Evolutionary conservation across 2,888 invertebrate genomes (phyloP), one percentile per base, ranked within the genome.

Genomic region (Neuroscelio doddi): DNA sequence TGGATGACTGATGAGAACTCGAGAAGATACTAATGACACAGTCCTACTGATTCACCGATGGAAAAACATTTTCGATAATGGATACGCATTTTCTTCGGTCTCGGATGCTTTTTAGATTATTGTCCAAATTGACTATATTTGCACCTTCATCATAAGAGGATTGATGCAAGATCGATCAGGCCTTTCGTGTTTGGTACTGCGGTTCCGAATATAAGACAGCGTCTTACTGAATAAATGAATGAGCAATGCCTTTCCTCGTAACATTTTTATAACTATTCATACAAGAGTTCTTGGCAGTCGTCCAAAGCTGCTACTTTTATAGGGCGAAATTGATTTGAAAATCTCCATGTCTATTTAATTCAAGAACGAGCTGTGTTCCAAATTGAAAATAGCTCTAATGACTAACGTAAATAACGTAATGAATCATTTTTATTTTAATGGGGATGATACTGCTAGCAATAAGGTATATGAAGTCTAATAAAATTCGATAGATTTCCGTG

Each of bases 1-100:
- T n/a, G n/a, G n/a, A 79, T 80, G 78, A 80, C 75, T 75, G 79
- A 80, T 80, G 77, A 73, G 65, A 51, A 69, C 65, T 68, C 72
- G 64, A 68, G 57, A 66, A 69, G 62, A 67, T 68, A 73, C 73
- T 77, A 75, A 77, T 77, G 77, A 79, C 71, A 64, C 64, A 67
- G 49, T 68, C 63, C 59, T 51, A 46, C 52, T 36, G 55, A 42
- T 15, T 67, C 51, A 57, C 63, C 64, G 58, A 73, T 61, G 57
- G 58, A 64, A 68, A 72, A 75, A 70, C 68, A 74, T 71, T 58
- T 59, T 29, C 45, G 39, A 64, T 73, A 72, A 69, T 69, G 64
- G 72, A 69, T 69, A 66, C 65, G 46, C 71, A 59, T 50, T 65
- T 67, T 56, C 46, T 52, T 24, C 52, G 15, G n/a, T n/a, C n/a